These are phyloP conservation scores for Coluber constrictor DNA, from an alignment of 2,797 vertebrate species.

Conservation along the genomic window DNA sequence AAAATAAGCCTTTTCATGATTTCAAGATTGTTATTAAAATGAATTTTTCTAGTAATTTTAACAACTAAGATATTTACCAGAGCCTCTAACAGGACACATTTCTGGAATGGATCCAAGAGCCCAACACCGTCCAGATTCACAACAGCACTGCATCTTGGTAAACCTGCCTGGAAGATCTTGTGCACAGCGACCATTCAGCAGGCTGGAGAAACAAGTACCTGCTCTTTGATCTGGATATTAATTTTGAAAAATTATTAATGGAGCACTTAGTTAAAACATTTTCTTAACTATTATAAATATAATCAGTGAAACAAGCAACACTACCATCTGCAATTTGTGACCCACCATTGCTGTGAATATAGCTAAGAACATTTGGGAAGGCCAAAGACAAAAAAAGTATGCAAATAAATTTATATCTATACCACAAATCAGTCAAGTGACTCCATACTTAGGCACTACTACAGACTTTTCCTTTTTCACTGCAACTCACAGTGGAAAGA, in stretches of 20 bases:
- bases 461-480: not conserved
- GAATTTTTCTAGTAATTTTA: not conserved
- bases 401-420: too few relatives aligned
- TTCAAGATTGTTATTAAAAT: conserved; percentile 21
- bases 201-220: conserved; percentile 67
- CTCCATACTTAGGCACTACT: not conserved
- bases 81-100: conserved; percentile 70
- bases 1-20: conserved; percentile 11
- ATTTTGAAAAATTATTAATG: conserved; percentile 15
- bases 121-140: conserved; percentile 75
- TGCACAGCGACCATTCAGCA: conserved; percentile 68
- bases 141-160: conserved; percentile 75
- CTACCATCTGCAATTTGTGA: not conserved
- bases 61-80: conserved; percentile 63
- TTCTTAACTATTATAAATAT: not conserved
- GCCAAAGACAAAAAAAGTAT: not conserved
- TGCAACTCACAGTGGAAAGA: not conserved
- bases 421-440: not conserved
- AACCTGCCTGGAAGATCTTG: conserved; percentile 66
- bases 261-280: not conserved
- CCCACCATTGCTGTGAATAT: not conserved
- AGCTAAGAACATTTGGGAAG: not conserved
- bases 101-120: conserved; percentile 62
- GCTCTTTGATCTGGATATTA: conserved; percentile 63
- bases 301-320: not conserved